Evolutionary conservation across 2,888 invertebrate genomes (phyloP), one percentile per base, ranked within the genome.

Genomic region (Marronus borbonicus): DNA sequence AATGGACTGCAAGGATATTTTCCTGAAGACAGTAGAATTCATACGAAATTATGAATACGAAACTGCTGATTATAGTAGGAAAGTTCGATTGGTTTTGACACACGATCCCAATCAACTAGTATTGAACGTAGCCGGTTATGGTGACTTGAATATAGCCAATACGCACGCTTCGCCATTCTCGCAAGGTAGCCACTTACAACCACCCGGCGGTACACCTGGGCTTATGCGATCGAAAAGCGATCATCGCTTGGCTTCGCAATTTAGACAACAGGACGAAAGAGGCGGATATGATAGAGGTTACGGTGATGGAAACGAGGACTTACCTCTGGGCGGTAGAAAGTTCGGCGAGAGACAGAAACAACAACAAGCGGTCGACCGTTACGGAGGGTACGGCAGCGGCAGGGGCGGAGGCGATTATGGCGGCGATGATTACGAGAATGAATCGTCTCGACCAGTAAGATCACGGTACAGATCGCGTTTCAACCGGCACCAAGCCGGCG

Each of bases 1-100:
- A 81, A 96, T 98, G 91, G 97, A 97, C 86, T 96, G 97, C 78
- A 98, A 98, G 90, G 97, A 98, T 89, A 97, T 98, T 81, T 98
- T 98, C 90, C 90, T 97, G 28, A 97, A 97, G 88, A 98, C 98
- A 17, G 95, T 98, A 68, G 98, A 98, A 86, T 98, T 98, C 88
- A 93, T 98, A 83, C 92, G 96, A 85, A 97, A 97, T 90, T 98
- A 97, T 86, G 97, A 98, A 88, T 96, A 97, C 85, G 98, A 98
- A 89, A 96, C 95, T 81, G 94, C 94, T 75, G 97, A 97, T 89
- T 97, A 96, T 86, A 94, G 93, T 81, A 92, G 97, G 81, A 93
- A 96, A 84, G 94, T 97, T 81, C 92, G 96, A 81, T 96, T 97
- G 89, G 92, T 95, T 75, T 94, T 96, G 91, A 95, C 96, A 39